Evolutionary conservation across 2,888 invertebrate genomes (phyloP).

Genomic region (Nebria salina): DNA sequence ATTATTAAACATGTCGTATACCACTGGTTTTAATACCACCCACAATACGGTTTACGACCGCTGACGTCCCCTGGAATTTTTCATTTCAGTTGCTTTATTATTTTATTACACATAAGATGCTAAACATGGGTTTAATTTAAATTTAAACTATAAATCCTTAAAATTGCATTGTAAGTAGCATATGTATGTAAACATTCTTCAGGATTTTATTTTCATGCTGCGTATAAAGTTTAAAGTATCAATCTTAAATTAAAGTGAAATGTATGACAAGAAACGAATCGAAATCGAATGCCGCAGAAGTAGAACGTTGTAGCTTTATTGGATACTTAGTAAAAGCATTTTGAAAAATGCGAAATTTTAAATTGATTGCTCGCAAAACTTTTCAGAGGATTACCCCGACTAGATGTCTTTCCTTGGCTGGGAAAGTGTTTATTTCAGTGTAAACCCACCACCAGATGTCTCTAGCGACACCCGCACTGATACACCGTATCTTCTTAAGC

Average conservation of each 20-base stretch:
- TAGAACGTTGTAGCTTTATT: too few relatives aligned
- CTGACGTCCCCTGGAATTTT: not conserved
- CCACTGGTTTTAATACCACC: not conserved
- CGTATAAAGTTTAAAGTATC: too few relatives aligned
- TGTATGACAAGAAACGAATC: too few relatives aligned
- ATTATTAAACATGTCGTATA: conserved; percentile 30
- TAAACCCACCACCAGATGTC: not conserved
- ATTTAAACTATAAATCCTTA: not conserved
- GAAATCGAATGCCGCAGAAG: too few relatives aligned
- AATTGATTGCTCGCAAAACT: too few relatives aligned
- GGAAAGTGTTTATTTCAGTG: not conserved
- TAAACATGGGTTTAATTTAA: not conserved
- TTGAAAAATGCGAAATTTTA: too few relatives aligned
- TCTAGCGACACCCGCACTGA: not conserved
- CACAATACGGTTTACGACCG: not conserved
- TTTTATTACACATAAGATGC: not conserved
- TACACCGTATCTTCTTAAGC: not conserved
- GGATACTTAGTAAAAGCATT: too few relatives aligned
- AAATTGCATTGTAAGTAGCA: too few relatives aligned
- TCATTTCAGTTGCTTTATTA: not conserved
- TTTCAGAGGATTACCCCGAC: too few relatives aligned
- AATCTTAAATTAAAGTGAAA: too few relatives aligned
- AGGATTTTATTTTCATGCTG: too few relatives aligned
- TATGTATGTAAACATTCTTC: too few relatives aligned
- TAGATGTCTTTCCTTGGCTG: not conserved